These are phyloP conservation scores for Heteromyza rotundicornis DNA, from an alignment of 2,888 invertebrate genomes.

Conservation along the genomic window DNA sequence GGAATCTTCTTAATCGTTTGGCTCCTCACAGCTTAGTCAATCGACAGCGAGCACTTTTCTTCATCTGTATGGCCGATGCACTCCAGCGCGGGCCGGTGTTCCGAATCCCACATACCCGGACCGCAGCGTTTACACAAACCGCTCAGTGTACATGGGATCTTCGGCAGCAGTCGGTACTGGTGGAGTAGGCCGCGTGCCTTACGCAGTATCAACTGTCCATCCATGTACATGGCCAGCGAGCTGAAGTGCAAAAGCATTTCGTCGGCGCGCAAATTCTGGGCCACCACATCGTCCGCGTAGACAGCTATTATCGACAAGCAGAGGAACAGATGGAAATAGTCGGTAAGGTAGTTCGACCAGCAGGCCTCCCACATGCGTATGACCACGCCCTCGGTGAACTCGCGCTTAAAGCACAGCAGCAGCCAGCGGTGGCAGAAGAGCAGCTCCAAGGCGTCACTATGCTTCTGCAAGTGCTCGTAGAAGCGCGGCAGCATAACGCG, in stretches of 20 bases:
- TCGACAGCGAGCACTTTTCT: slow-evolving; percentile 64
- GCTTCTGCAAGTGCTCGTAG: slow-evolving; percentile 81
- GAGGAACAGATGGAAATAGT: slow-evolving; percentile 94
- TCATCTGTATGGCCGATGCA: slow-evolving; percentile 77
- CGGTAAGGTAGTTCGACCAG: slow-evolving; percentile 96
- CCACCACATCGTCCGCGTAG: slow-evolving; percentile 91
- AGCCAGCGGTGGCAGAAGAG: slow-evolving; percentile 97
- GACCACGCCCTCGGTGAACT: slow-evolving; percentile 88
- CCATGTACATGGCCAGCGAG: slow-evolving; percentile 97
- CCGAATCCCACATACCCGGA: slow-evolving; percentile 94
- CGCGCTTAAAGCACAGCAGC: slow-evolving; percentile 89
- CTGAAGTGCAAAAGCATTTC: slow-evolving; percentile 96
- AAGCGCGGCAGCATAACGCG: slow-evolving; percentile 90
- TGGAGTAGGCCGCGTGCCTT: slow-evolving; percentile 91
- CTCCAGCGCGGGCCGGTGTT: slow-evolving; percentile 85
- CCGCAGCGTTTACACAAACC: slow-evolving; percentile 88
- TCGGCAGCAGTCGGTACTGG: slow-evolving; percentile 85
- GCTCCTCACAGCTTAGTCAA: slow-evolving; percentile 59
- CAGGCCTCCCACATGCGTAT: slow-evolving; percentile 96
- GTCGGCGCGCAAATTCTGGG: slow-evolving; percentile 89
- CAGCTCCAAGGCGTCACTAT: slow-evolving; percentile 86
- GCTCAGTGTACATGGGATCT: slow-evolving; percentile 87
- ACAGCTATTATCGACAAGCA: slow-evolving; percentile 92
- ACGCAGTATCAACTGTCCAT: slow-evolving; percentile 84
- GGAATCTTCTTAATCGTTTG: too few relatives aligned